Evolutionary conservation across 2,888 invertebrate species (phyloP), one percentile per base, ranked within the genome.

Genomic region (Callosobruchus maculatus): DNA sequence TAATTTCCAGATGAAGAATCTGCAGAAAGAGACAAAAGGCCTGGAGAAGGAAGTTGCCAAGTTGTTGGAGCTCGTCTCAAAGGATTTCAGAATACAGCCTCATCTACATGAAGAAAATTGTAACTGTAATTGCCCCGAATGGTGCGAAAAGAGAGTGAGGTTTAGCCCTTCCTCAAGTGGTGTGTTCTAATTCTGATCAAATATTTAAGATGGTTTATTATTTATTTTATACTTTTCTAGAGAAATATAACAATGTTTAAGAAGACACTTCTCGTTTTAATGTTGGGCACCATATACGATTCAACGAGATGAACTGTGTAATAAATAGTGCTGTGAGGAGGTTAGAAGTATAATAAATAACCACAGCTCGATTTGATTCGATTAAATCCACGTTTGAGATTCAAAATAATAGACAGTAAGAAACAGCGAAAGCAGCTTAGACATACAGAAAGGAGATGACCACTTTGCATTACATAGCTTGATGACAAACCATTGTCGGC

Each of bases 1-100:
- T 22, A 67, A 72, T 26, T 78, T 78, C 81, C 68, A 85, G 85
- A 73, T 82, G 20, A 72, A 81, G 30, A 74, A 81, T 70, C 78
- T 85, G 70, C 81, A 84, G 79, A 77, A 78, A 20, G 83, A 85
- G 80, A 85, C 84, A 20, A 81, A 80, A 77, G 78, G 81, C 20
- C 77, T 86, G 21, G 84, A 84, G 75, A 71, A 78, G 20, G 83
- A 85, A 77, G 80, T 85, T 18, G 76, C 80, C 30, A 80, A 80
- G 71, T 76, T 85, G 68, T 70, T 85, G 67, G 72, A 80, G 26
- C 67, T 82, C 21, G 75, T 86, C 30, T 78, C 79, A 9, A 74
- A 81, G 70, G 75, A 78, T 21, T 68, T 30, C 13, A 49, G 18
- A 18, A 13, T 49, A 49, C 20, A 21, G 22, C 5, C 22, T 21